Conservation (phyloP, 2,797 vertebrate genomes). For the Dendrocincla fuliginosa region DNA sequence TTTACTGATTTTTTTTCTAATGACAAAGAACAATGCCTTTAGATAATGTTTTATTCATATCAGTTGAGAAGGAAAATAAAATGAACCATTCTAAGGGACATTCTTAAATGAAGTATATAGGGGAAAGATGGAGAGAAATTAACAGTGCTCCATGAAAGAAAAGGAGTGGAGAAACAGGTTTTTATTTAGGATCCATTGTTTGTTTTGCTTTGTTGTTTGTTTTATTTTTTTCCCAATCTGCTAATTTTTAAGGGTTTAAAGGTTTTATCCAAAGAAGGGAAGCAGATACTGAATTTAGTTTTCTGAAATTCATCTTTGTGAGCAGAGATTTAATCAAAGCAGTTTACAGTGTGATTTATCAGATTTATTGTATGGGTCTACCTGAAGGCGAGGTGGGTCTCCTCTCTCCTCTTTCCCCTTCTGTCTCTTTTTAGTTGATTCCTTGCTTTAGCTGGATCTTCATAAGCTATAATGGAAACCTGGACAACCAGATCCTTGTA, state of each 20-base stretch:
- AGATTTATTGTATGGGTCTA: neutral
- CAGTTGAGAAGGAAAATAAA: neutral
- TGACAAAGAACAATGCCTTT: neutral
- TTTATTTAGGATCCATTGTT: neutral
- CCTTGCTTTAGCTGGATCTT: neutral
- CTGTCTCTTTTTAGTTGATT: neutral
- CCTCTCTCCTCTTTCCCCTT: neutral
- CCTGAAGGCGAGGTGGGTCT: neutral
- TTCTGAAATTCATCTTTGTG: neutral
- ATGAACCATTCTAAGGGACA: neutral
- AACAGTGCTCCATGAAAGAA: neutral
- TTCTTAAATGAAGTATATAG: neutral
- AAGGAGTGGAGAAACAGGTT: neutral
- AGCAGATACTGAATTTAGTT: neutral
- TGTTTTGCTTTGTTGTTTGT: neutral
- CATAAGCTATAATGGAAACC: neutral
- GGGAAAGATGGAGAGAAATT: neutral
- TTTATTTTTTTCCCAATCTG: neutral
- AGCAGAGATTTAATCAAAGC: neutral
- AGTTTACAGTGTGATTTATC: neutral
- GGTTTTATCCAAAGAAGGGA: neutral
- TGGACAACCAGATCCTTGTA: neutral
- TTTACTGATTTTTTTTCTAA: fast-evolving
- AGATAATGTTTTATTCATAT: neutral
- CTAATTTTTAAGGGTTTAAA: neutral